Base-by-base conservation (phyloP, 2,113 vertebrate species). In the Gymnogyps californianus region DNA sequence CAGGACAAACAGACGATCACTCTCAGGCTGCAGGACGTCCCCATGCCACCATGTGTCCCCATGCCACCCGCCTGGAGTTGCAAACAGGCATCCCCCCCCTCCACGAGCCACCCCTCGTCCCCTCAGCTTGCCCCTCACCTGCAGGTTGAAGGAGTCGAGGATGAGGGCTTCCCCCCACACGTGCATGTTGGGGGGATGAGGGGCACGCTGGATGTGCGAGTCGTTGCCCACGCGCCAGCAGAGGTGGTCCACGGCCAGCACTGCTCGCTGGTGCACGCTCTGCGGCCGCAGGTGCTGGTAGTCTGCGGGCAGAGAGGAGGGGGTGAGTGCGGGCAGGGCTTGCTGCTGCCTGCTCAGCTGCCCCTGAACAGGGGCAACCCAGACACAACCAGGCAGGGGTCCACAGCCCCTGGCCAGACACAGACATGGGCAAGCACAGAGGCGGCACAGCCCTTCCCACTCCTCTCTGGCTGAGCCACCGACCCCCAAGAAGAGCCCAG, bases 151-250 rank as follows among this genome's bases (percentile, higher is more conserved):
- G 42, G 98, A 98, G 96, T 99, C 99, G 2, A 99, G 96, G 91
- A 99, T 98, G 74, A 99, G 97, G 5, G 99, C 99, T 96, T 99
- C 99, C 57, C 99, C 99, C 99, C 99, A 99, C 87, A 99, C 99
- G 3, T 99, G 99, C 98, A 99, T 99, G 90, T 98, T 99, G 93
- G 99, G 98, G 21, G 99, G 99, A 91, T 99, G 99, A 0, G 99
- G 98, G 64, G 99, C 99, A 94, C 99, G 99, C 83, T 99, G 99
- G 98, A 99, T 99, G 95, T 99, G 99, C 18, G 99, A 99, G 72
- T 99, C 99, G 4, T 99, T 99, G 83, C 99, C 99, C 96, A 99
- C 99, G 3, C 99, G 98, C 99, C 99, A 99, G 98, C 99, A 99
- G 90, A 99, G 99, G 93, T 99, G 99, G 95, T 99, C 99, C 83